phyloP scores from a whole-genome alignment of 2,113 vertebrate species.

The Cavia porcellus region DNA sequence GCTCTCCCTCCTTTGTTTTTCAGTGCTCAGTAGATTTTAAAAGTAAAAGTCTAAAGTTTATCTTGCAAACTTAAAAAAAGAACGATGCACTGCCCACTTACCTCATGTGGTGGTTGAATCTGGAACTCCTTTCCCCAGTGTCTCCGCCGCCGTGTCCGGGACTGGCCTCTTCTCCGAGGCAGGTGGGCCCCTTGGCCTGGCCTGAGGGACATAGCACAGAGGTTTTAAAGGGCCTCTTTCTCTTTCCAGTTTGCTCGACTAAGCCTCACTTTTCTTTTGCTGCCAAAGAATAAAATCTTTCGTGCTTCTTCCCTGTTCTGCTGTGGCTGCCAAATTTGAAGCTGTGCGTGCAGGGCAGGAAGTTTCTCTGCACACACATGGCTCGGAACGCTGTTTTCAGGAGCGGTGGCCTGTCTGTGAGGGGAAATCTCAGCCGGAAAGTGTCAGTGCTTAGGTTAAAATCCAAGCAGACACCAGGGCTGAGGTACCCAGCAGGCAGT shows the following conservation, averaged over 20 bases:
- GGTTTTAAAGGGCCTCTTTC: neutral
- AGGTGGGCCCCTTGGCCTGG: no score
- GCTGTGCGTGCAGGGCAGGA: neutral
- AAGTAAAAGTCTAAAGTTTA: neutral
- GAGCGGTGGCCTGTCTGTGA: neutral
- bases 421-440: neutral
- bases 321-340: neutral
- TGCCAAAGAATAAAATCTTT: neutral
- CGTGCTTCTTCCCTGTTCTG: neutral
- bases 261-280: neutral
- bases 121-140: neutral
- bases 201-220: neutral
- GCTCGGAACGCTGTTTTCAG: neutral
- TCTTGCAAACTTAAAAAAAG: neutral
- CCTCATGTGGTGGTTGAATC: rapidly evolving
- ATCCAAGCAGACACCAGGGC: rapidly evolving
- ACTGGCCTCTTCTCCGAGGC: neutral
- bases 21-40: neutral
- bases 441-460: neutral
- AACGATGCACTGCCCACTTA: neutral
- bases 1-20: neutral
- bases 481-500: rapidly evolving
- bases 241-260: neutral
- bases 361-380: neutral
- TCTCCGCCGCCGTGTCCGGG: rapidly evolving